Percentiles rank a stretch among this genome's conserved stretches.
phyloP scores from a whole-genome alignment of 2,113 vertebrate genomes.

The Tetrao urogallus region DNA sequence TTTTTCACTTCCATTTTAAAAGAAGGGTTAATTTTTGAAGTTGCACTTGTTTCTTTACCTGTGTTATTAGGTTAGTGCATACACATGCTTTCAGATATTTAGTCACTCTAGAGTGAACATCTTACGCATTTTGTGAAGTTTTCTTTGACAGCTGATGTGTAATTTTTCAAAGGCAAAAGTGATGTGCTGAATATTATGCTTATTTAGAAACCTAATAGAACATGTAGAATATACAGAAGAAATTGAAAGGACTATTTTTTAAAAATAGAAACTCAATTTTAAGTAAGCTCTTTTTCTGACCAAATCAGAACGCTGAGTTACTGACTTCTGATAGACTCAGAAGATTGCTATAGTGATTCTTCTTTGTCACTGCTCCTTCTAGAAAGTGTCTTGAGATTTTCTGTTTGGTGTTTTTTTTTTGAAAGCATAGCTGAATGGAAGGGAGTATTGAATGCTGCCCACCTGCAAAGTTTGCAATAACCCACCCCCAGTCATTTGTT shows the following conservation, averaged over 20 bases:
- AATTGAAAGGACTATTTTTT: background rate
- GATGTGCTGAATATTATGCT: background rate
- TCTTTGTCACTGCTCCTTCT: background rate
- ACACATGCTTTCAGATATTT: background rate
- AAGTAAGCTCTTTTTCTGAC: background rate
- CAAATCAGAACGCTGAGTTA: background rate
- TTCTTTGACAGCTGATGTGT: background rate
- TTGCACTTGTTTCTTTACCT: background rate
- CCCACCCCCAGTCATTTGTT: background rate
- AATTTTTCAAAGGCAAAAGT: background rate
- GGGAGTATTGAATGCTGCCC: background rate
- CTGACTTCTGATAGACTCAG: background rate
- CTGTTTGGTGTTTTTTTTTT: background rate
- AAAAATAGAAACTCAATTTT: background rate
- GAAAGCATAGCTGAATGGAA: background rate
- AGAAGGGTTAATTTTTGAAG: background rate
- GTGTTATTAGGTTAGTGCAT: background rate
- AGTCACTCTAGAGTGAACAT: background rate
- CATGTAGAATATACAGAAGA: background rate
- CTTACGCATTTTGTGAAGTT: background rate
- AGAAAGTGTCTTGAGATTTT: background rate
- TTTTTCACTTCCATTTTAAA: background rate
- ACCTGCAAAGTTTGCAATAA: background rate
- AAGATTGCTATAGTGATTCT: background rate
- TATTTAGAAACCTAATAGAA: background rate